phyloP scores from a whole-genome alignment of 1,140 invertebrate species.

The Babylonia areolata region DNA sequence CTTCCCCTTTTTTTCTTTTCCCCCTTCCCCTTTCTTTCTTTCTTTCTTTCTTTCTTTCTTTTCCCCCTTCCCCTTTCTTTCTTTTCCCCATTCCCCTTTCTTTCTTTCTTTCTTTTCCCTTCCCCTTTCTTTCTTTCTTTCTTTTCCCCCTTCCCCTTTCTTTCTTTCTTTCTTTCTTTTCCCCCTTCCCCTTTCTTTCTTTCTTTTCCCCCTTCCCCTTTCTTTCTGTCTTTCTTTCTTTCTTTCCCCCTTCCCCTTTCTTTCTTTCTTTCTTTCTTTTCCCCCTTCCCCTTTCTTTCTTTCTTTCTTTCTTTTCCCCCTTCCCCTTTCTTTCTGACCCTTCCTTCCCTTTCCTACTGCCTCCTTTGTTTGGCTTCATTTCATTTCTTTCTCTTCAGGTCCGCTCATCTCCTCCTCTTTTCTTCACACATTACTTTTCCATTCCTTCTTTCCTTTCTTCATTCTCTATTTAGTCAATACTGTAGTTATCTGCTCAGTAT shows the following conservation, averaged over 20 bases:
- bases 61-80: no score
- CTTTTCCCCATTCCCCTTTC: no score
- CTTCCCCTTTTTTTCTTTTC: neutral
- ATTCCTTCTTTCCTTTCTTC: neutral
- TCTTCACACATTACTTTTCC: neutral
- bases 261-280: no score
- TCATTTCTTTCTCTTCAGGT: neutral
- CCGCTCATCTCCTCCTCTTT: neutral
- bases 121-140: neutral
- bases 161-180: neutral
- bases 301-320: no score
- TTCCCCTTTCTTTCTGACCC: neutral
- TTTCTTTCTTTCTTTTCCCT: neutral
- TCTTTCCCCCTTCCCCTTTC: neutral
- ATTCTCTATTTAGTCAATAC: no score
- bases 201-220: neutral
- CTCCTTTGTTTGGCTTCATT: no score
- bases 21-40: neutral
- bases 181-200: neutral
- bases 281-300: no score
- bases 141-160: neutral
- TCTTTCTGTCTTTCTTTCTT: neutral
- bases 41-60: no score
- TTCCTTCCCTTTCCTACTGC: neutral
- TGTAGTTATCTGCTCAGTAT: no score